phyloP scores from a whole-genome alignment of 2,888 invertebrate genomes.

The Amblyteles armatorius region DNA sequence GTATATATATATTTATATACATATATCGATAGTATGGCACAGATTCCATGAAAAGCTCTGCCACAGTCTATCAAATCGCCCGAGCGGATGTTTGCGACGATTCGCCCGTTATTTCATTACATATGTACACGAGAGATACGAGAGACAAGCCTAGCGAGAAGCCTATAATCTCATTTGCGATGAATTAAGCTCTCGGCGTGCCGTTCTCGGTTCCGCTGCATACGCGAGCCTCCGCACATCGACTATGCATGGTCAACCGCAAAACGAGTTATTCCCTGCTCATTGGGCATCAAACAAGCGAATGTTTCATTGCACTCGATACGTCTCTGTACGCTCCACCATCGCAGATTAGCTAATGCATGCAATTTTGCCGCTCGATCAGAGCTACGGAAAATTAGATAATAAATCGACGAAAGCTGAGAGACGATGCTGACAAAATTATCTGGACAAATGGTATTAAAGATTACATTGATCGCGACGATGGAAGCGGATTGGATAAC shows the following conservation, averaged over 20 bases:
- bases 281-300: slow-evolving; percentile 32
- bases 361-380: slow-evolving; percentile 14
- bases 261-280: slow-evolving; percentile 57
- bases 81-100: slow-evolving; percentile 70
- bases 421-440: not conserved
- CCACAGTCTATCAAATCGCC: slow-evolving; percentile 54
- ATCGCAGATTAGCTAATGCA: slow-evolving; percentile 29
- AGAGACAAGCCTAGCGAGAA: slow-evolving; percentile 42
- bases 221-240: slow-evolving; percentile 10
- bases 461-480: not conserved
- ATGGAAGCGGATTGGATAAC: not conserved
- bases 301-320: slow-evolving; percentile 29
- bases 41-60: slow-evolving; percentile 31
- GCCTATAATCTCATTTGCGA: slow-evolving; percentile 65
- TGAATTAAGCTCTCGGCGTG: slow-evolving; percentile 58
- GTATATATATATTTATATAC: not conserved
- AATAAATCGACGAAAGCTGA: not conserved
- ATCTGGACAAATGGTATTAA: not conserved
- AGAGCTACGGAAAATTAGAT: not conserved
- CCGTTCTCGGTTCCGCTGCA: slow-evolving; percentile 5
- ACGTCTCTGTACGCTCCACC: slow-evolving; percentile 21
- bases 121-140: slow-evolving; percentile 53
- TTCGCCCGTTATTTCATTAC: slow-evolving; percentile 40
- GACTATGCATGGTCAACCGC: slow-evolving; percentile 50
- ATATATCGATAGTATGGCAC: slow-evolving; percentile 47